Conservation (phyloP, 2,113 vertebrate genomes). For the Atrichornis clamosus region DNA sequence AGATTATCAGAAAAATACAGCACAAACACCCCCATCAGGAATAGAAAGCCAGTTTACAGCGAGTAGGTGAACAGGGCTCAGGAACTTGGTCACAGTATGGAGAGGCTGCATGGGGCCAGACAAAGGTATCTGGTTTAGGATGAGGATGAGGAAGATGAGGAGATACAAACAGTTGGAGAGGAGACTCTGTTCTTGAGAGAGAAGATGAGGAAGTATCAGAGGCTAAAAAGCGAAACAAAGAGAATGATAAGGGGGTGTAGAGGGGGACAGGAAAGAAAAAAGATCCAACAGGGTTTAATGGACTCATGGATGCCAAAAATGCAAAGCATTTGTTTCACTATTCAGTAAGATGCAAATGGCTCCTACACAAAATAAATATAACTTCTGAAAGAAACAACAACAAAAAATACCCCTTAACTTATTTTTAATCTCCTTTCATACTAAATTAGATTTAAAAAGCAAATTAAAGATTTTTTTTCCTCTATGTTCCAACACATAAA, state of each 20-base stretch:
- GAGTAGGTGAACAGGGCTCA: constrained; percentile 75
- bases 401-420: neutral
- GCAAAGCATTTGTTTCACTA: constrained; percentile 31
- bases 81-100: constrained; percentile 81
- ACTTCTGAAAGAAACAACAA: neutral
- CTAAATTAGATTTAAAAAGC: neutral
- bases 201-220: constrained; percentile 88
- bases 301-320: constrained; percentile 57
- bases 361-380: constrained; percentile 11
- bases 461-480: neutral
- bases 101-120: constrained; percentile 78
- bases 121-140: constrained; percentile 79
- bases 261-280: neutral
- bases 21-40: constrained; percentile 64
- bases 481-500: neutral
- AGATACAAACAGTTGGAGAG: constrained; percentile 83
- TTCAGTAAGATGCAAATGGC: neutral
- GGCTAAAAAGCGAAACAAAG: constrained; percentile 80
- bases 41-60: constrained; percentile 81
- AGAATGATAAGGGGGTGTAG: constrained; percentile 60
- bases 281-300: constrained; percentile 56
- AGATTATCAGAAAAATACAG: constrained; percentile 75
- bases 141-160: constrained; percentile 79
- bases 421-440: neutral
- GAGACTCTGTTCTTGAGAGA: constrained; percentile 85